Conservation (phyloP, 2,113 vertebrate genomes). For the Trichomycterus rosablanca region DNA sequence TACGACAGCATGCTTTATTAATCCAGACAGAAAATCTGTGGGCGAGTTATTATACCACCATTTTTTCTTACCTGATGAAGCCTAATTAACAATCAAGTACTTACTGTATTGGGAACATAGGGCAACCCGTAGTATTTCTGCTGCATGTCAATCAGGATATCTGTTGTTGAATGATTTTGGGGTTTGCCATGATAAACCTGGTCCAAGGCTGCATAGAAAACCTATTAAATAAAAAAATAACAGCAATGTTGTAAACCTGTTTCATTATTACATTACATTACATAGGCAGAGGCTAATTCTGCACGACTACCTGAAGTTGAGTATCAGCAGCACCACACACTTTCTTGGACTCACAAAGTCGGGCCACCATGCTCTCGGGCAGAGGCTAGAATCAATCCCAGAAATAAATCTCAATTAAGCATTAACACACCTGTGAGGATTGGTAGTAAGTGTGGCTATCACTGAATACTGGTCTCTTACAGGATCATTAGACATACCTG, state of each 20-base stretch:
- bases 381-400: constrained; percentile 67
- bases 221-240: constrained; percentile 58
- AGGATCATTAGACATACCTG: too few relatives aligned
- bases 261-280: not conserved
- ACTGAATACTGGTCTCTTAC: too few relatives aligned
- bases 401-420: not conserved
- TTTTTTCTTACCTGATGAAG: not conserved
- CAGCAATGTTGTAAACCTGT: not conserved
- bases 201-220: constrained; percentile 92
- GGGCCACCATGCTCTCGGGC: constrained; percentile 87
- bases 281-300: not conserved
- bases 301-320: constrained; percentile 85
- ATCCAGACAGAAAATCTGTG: not conserved
- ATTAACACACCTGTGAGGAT: too few relatives aligned
- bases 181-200: constrained; percentile 89
- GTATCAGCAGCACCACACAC: constrained; percentile 91
- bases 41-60: not conserved
- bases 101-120: constrained; percentile 84
- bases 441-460: too few relatives aligned
- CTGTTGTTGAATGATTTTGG: constrained; percentile 81
- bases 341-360: constrained; percentile 94
- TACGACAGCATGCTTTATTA: too few relatives aligned
- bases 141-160: constrained; percentile 86
- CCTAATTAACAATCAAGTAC: not conserved
- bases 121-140: constrained; percentile 86